Evolutionary conservation across 1,140 invertebrate genomes (phyloP).

Genomic region (Leptinotarsa undecemlineata): DNA sequence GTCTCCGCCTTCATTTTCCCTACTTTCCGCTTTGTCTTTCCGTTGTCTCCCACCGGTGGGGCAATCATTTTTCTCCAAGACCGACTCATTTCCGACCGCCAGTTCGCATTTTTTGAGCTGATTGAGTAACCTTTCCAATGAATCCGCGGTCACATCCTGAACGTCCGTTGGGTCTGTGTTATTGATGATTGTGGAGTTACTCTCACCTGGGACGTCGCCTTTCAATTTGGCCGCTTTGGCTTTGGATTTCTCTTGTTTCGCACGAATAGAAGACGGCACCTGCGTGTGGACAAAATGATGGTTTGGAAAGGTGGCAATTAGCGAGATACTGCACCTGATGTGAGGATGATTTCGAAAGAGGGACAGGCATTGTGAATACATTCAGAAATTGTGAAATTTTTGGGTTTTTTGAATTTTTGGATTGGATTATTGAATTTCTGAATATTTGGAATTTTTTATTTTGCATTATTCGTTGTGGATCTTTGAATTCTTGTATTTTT

Average conservation of each 20-base stretch:
- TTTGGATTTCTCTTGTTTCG: conserved; percentile 27
- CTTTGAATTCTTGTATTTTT: no score
- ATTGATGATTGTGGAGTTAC: background rate
- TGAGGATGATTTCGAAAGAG: no score
- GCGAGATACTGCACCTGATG: no score
- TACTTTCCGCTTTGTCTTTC: background rate
- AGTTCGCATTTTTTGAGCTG: conserved; percentile 38
- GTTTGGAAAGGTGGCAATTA: no score
- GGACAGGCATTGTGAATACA: no score
- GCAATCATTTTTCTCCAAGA: background rate
- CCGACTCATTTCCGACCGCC: conserved; percentile 5
- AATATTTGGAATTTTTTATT: no score
- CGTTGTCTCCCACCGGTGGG: background rate
- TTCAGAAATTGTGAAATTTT: no score
- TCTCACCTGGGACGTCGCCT: background rate
- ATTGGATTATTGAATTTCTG: no score
- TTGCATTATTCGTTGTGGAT: no score
- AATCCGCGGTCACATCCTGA: conserved; percentile 17
- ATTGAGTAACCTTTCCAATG: conserved; percentile 37
- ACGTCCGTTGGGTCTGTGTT: background rate
- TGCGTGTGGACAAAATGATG: background rate
- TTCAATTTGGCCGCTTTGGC: background rate
- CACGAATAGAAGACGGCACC: conserved; percentile 31
- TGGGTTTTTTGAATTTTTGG: no score
- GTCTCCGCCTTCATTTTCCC: background rate